These are phyloP conservation scores for Halichoeres trimaculatus DNA, from an alignment of 2,113 vertebrate species.

Conservation along the genomic window DNA sequence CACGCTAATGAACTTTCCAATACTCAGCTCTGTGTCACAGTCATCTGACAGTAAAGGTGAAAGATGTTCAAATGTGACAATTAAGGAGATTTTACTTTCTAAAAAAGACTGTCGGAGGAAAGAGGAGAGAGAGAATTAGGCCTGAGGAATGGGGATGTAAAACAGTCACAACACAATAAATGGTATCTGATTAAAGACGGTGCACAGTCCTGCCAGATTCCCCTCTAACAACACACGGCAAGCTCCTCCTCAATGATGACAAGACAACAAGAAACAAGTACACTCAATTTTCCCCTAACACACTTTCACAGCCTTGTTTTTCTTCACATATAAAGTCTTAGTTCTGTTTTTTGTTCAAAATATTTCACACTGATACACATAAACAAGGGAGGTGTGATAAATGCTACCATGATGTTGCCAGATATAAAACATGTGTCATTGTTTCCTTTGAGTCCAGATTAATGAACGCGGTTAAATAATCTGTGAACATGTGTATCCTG, in stretches of 20 bases:
- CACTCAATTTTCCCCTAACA: conserved; percentile 28
- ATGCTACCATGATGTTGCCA: conserved; percentile 25
- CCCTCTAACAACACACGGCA: conserved; percentile 30
- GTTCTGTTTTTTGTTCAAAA: background rate
- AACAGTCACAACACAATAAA: conserved; percentile 32
- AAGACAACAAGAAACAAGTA: conserved; percentile 57
- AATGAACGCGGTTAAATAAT: conserved; percentile 42
- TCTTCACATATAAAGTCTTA: background rate
- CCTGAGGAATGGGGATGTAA: conserved; percentile 14
- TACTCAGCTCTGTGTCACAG: background rate
- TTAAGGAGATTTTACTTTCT: conserved; percentile 11
- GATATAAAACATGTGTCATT: conserved; percentile 35
- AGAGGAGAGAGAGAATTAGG: background rate
- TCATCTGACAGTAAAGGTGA: background rate
- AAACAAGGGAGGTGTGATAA: conserved; percentile 18
- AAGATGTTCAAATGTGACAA: background rate
- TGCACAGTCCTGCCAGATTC: conserved; percentile 40
- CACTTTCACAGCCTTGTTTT: background rate
- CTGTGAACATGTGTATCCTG: conserved; percentile 56
- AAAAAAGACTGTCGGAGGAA: background rate
- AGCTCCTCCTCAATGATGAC: conserved; percentile 41
- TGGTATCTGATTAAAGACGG: conserved; percentile 66
- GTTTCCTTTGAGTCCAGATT: conserved; percentile 19
- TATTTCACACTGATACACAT: conserved; percentile 25
- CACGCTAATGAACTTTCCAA: conserved; percentile 11